Evolutionary conservation across 1,140 invertebrate species (phyloP), one percentile per base, ranked within the genome.

Genomic region (Elymnias hypermnestra): DNA sequence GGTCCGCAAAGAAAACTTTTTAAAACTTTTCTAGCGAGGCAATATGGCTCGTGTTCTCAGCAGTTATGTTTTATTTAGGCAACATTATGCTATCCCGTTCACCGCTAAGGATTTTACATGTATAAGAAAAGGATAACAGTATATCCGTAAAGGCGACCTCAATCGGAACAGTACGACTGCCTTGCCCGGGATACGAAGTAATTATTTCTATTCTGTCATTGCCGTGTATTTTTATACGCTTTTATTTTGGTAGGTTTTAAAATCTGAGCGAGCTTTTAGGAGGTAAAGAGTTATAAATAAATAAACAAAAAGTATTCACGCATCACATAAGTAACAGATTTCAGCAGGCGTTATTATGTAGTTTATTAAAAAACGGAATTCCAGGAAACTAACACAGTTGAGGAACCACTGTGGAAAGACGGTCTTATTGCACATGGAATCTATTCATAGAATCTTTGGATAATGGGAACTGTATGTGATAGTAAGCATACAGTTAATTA

Each of bases 1-100:
- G 83, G 73, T 81, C 83, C 76, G 83, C 82, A 86, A 87, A 87
- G 84, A 86, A 87, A 87, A 87, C 77, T 87, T 87, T 87, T 86
- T 83, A 87, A 86, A 87, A 87, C 78, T 87, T 87, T 87, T 86
- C 74, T 83, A 84, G 71, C 77, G 81, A 86, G 82, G 85, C 85
- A 87, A 87, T 86, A 87, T 86, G 85, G 85, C 81, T 84, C 79
- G 75, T 79, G 81, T 84, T 84, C 79, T 83, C 81, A 73, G 69
- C 66, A 77, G 75, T 82, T 71, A 83, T 83, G 76, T 83, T 85
- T 85, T 85, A 85, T 85, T 85, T 85, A 85, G 82, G 77, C 68
- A 76, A 71, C 72, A 61, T 59, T 78, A 44, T 63, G 55, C 72
- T 56, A 48, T 82, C 82, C 66, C 70, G 48, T 48, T 85, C 75